Base-by-base conservation (phyloP, 1,140 invertebrate species). In the Laupala kohalensis region DNA sequence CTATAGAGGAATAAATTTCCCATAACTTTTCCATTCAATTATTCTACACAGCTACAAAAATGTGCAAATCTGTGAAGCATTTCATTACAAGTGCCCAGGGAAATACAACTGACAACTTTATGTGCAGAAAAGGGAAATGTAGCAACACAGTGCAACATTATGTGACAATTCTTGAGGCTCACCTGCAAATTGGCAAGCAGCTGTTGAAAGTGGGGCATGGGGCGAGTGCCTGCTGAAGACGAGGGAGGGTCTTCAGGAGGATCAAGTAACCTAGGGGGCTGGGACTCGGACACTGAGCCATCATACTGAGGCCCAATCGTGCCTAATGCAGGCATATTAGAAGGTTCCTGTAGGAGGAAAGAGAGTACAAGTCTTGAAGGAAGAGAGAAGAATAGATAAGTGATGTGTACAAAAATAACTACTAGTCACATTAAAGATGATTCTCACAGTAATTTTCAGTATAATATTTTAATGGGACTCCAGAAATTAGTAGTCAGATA, bases 131-230 rank as follows among this genome's bases (percentile, higher is more conserved):
- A n/a, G n/a, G n/a, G n/a, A n/a, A n/a, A n/a, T n/a, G n/a, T n/a
- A n/a, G n/a, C n/a, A n/a, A n/a, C n/a, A n/a, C n/a, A n/a, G n/a
- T n/a, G n/a, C n/a, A 53, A 53, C 19, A 53, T 53, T 19, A 13
- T 53, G 37, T 53, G n/a, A 53, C 37, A 53, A 53, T 53, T 19
- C 19, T 53, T 53, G 71, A 73, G 74, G 74, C 86, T 89, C 86
- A 91, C 89, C 89, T 90, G 88, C 74, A 90, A 78, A 78, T 86
- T 87, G 76, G 86, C 85, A 74, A 91, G 84, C 78, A 91, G 82
- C 77, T 84, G 84, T 79, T 85, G 87, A 77, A 90, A 86, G 78
- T 89, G 86, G 70, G 89, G 89, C 80, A 89, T 82, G 75, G 86
- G 81, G 72, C 87, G 83, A 74, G 85, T 86, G 74, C 86, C 81